phyloP scores from a whole-genome alignment of 2,888 invertebrate genomes.

The Idaea dimidiata region DNA sequence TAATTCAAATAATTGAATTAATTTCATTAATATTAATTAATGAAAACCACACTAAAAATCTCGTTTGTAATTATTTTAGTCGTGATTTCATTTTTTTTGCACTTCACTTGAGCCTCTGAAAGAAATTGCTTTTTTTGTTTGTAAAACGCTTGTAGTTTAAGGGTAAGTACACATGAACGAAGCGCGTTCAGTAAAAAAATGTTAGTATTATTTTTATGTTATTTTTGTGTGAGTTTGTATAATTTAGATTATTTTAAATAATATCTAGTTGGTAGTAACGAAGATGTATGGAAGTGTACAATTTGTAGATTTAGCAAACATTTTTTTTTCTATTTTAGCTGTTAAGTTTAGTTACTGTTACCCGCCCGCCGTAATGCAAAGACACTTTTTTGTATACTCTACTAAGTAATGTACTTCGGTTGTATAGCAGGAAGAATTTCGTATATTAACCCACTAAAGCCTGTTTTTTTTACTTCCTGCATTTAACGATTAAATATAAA shows the following conservation, averaged over 20 bases:
- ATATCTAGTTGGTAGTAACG: not conserved
- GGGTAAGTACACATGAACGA: conserved; percentile 43
- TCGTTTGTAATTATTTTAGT: not conserved
- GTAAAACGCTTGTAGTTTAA: conserved; percentile 33
- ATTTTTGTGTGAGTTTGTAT: not conserved
- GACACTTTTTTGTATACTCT: not conserved
- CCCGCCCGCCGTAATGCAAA: not conserved
- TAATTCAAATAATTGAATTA: no score
- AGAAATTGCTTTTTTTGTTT: conserved; percentile 31
- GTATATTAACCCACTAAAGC: no score
- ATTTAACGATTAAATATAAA: no score
- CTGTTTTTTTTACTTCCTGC: no score
- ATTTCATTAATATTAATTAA: no score
- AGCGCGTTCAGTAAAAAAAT: conserved; percentile 12
- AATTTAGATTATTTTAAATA: not conserved
- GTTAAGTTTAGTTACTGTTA: not conserved
- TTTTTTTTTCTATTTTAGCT: no score
- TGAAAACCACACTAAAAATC: not conserved
- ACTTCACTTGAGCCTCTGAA: conserved; percentile 39
- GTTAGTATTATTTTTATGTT: conserved; percentile 9
- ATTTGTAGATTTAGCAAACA: not conserved
- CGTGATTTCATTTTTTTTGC: conserved; percentile 37
- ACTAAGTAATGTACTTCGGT: not conserved
- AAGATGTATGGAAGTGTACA: not conserved
- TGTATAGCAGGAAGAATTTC: no score